Evolutionary conservation across 2,888 invertebrate genomes (phyloP), one percentile per base, ranked within the genome.

Genomic region (Caradrina kadenii): DNA sequence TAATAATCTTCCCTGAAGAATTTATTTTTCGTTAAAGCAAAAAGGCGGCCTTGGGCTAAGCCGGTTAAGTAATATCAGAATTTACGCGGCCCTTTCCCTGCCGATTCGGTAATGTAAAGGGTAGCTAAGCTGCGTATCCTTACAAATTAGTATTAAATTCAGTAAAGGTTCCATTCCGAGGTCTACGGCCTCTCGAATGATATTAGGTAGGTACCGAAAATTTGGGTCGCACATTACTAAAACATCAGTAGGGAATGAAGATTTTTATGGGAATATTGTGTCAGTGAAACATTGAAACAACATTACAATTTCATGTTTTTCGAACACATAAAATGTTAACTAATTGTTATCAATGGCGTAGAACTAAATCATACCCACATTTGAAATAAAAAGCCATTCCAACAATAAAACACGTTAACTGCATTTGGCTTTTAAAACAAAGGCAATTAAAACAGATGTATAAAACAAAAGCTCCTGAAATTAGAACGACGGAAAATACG

Each of bases 1-100:
- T 82, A 72, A 61, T 84, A 82, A 83, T 79, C 79, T 69, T 26
- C 60, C n/a, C 53, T 15, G 19, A 69, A 68, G 52, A 64, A 81
- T 65, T 54, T 61, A 61, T 69, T 83, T 83, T 76, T 81, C 73
- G 61, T 64, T 50, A 65, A 71, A 64, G 59, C 62, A 22, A 22
- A 72, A 67, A 63, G 54, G 58, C 45, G 22, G 49, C 58, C 69
- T 65, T 69, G 63, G 63, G 53, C 63, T 73, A 75, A 75, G 55
- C 58, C 31, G 55, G 69, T 58, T 61, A 50, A 76, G 69, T 76
- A 69, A 80, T 69, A 80, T 76, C 60, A 50, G 42, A 76, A 80
- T 80, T 76, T 80, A 80, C 76, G 60, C 60, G n/a, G 49, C 35
- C 56, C 54, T 76, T 80, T 80, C 26, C 53, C 63, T 61, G 58